Percentiles rank a stretch among this genome's conserved stretches.
Conservation (phyloP, 2,888 invertebrate genomes). For the Amphimallon solstitiale region DNA sequence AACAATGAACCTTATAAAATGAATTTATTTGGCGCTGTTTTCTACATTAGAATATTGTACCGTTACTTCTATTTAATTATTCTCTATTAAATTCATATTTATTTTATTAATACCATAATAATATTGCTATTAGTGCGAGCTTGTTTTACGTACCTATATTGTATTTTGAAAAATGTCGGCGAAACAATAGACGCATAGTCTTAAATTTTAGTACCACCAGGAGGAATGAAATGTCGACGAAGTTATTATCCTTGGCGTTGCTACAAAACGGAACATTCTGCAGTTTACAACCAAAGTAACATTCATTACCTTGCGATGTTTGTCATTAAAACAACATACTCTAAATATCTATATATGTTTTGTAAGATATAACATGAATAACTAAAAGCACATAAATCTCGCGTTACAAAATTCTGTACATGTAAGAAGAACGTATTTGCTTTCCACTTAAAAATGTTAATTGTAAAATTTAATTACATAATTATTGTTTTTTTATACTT, state of each 20-base stretch:
- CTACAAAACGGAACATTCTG: constrained; percentile 30
- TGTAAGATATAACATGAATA: constrained; percentile 10
- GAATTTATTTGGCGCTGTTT: constrained; percentile 19
- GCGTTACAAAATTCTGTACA: not conserved
- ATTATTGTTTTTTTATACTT: no score
- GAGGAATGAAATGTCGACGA: constrained; percentile 17
- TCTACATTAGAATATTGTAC: not conserved
- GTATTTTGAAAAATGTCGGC: constrained; percentile 9
- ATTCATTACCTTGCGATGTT: constrained; percentile 24
- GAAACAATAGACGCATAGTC: not conserved
- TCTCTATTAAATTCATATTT: not conserved
- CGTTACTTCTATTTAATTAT: not conserved
- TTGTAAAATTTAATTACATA: no score
- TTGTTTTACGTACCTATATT: constrained; percentile 16
- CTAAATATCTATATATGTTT: constrained; percentile 19
- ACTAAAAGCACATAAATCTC: constrained; percentile 7
- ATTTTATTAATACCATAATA: not conserved
- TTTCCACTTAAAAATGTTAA: no score
- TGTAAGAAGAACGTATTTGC: no score
- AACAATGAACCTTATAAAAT: constrained; percentile 30
- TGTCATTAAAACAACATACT: constrained; percentile 27
- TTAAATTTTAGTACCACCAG: constrained; percentile 23
- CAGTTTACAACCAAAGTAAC: constrained; percentile 27
- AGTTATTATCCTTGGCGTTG: constrained; percentile 22
- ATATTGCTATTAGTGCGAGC: not conserved